Conservation (phyloP, 2,113 vertebrate genomes). For the Romanogobio albipinnatus region DNA sequence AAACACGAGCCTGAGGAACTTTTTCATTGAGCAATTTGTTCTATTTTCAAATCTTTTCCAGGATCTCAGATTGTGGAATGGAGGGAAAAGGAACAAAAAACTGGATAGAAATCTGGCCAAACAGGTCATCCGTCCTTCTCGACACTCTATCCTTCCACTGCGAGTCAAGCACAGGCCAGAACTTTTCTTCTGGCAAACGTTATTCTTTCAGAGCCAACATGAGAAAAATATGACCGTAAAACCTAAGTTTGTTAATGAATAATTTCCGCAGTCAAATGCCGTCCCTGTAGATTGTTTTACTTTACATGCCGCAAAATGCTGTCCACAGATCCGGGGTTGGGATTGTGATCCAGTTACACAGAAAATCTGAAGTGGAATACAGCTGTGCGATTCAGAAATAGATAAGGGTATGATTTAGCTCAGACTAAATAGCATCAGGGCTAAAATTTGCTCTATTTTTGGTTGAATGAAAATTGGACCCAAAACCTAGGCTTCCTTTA, state of each 20-base stretch:
- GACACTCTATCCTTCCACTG: slow-evolving; percentile 29
- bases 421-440: slow-evolving; percentile 7
- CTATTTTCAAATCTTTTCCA: slow-evolving; percentile 66
- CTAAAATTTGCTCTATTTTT: slow-evolving; percentile 33
- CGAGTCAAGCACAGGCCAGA: slow-evolving; percentile 20
- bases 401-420: slow-evolving; percentile 29
- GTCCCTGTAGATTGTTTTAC: slow-evolving; percentile 43
- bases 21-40: slow-evolving; percentile 74
- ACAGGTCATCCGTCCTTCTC: slow-evolving; percentile 19
- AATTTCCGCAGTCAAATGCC: slow-evolving; percentile 53
- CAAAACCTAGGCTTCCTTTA: slow-evolving; percentile 36
- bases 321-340: slow-evolving; percentile 16
- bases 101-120: neutral
- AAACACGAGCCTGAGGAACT: slow-evolving; percentile 62
- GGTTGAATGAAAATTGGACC: slow-evolving; percentile 31
- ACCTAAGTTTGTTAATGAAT: slow-evolving; percentile 52
- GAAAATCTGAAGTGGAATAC: slow-evolving; percentile 48
- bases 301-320: slow-evolving; percentile 41
- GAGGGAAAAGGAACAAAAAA: slow-evolving; percentile 26
- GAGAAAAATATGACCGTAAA: slow-evolving; percentile 48
- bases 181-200: slow-evolving; percentile 24
- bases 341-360: slow-evolving; percentile 14
- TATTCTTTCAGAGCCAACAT: slow-evolving; percentile 17
- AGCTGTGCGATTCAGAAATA: slow-evolving; percentile 42
- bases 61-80: slow-evolving; percentile 49